phyloP scores from a whole-genome alignment of 2,797 vertebrate species.

The Macrochelys suwanniensis region DNA sequence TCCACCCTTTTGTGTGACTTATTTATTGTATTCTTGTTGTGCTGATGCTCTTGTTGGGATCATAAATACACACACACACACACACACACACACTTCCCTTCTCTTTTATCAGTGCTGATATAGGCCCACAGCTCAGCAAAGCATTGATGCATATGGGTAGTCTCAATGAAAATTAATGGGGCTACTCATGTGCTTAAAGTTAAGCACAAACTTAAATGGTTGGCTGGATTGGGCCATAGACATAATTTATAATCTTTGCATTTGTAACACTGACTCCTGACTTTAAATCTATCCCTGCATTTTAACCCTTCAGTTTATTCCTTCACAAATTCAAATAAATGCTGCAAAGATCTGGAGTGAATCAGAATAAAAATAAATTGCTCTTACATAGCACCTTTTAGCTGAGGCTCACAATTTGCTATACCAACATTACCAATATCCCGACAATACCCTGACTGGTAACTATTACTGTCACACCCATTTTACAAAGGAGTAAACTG shows the following conservation, averaged over 20 bases:
- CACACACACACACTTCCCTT: neutral
- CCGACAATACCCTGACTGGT: conserved; percentile 31
- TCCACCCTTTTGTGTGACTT: conserved; percentile 2
- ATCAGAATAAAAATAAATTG: conserved; percentile 2
- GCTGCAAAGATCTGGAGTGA: neutral
- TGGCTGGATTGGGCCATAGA: neutral
- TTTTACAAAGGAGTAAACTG: conserved; percentile 55
- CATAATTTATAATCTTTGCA: neutral
- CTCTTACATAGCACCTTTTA: conserved; percentile 57
- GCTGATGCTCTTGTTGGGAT: neutral
- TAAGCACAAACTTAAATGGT: neutral
- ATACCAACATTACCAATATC: conserved; percentile 54
- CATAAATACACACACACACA: neutral
- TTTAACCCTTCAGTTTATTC: neutral
- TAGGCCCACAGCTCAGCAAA: neutral
- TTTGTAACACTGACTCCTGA: neutral
- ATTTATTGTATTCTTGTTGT: neutral
- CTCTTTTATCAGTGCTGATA: neutral
- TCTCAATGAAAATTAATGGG: neutral
- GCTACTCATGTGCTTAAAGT: neutral
- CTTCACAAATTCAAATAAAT: neutral
- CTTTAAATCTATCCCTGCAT: neutral
- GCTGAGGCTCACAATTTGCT: conserved; percentile 40
- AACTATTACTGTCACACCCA: conserved; percentile 53
- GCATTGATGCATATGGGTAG: neutral